Evolutionary conservation across 2,797 vertebrate genomes (phyloP).

Genomic region (Selene dorsalis): DNA sequence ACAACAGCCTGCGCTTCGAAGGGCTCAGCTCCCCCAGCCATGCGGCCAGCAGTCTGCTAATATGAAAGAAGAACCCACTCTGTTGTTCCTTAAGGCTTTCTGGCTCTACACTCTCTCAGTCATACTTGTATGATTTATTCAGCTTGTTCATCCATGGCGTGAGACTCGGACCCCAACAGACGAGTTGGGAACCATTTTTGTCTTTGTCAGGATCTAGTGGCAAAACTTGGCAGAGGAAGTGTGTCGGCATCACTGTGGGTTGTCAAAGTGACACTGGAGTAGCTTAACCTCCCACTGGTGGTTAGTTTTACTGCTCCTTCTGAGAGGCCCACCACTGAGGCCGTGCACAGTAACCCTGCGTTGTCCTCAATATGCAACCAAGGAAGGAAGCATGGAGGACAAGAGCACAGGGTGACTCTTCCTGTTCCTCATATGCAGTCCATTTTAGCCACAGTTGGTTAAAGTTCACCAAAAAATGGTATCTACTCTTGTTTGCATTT

Average conservation of each 20-base stretch:
- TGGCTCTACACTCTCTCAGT: constrained; percentile 70
- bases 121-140: constrained; percentile 82
- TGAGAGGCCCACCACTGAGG: constrained; percentile 59
- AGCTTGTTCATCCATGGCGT: constrained; percentile 74
- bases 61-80: constrained; percentile 79
- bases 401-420: constrained; percentile 68
- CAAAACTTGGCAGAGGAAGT: constrained; percentile 76
- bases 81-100: constrained; percentile 79
- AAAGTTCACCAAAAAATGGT: constrained; percentile 24
- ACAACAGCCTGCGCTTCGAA: constrained; percentile 82
- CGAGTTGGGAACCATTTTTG: constrained; percentile 74
- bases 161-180: constrained; percentile 73
- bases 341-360: constrained; percentile 54
- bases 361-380: constrained; percentile 68
- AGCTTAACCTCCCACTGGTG: constrained; percentile 77
- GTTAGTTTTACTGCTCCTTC: constrained; percentile 73
- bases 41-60: constrained; percentile 82
- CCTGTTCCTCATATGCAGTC: constrained; percentile 51
- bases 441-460: constrained; percentile 28
- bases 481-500: constrained; percentile 7
- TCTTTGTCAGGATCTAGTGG: constrained; percentile 72
- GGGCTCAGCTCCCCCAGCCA: constrained; percentile 81
- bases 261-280: constrained; percentile 75
- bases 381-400: constrained; percentile 65
- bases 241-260: constrained; percentile 74